Base-by-base conservation (phyloP, 37 sponge, comb jelly and placozoan species). In the Aphrocallistes beatrix region DNA sequence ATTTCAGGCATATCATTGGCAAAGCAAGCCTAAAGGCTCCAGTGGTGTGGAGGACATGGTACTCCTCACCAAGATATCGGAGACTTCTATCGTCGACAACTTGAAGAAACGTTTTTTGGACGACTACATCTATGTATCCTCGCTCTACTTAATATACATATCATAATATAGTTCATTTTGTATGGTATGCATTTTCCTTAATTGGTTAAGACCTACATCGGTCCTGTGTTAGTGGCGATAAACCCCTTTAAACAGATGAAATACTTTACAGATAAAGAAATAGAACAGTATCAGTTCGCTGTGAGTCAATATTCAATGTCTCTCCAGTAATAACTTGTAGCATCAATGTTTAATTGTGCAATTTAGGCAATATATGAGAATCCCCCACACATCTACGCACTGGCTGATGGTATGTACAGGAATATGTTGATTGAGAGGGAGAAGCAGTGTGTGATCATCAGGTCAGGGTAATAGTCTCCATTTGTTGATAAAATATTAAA, bases 31-130 rank as follows among this genome's bases (percentile, higher is more conserved):
- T 45, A 88, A 91, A 75, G 94, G 94, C 89, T 75, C 90, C 19
- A 92, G 93, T 85, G 97, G 97, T 38, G 97, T 97, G 81, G 94
- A 97, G 88, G 97, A 97, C 88, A 97, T 97, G 97, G 97, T 97
- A 0, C 91, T 97, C 0, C 92, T 97, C 17, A 88, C 93, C 10
- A 97, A 94, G 89, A 97, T 97, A 38, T 89, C 90, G 37, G 97
- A 97, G 85, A 83, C 92, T 30, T 87, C 94, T 39, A 97, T 97
- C 86, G 94, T 94, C 0, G 97, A 97, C 37, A 97, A 97, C 51
- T 91, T 97, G 50, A 97, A 94, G 89, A 94, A 94, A 82, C 81
- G 97, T 36, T 91, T 85, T 85, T 38, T 94, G 84, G 97, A 97
- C 48, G 97, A 97, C 84, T 90, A 88, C 37, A 97, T 97, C 36